These are phyloP conservation scores for Lepisosteus osseus DNA, from an alignment of 2,113 vertebrate genomes.

Conservation along the genomic window DNA sequence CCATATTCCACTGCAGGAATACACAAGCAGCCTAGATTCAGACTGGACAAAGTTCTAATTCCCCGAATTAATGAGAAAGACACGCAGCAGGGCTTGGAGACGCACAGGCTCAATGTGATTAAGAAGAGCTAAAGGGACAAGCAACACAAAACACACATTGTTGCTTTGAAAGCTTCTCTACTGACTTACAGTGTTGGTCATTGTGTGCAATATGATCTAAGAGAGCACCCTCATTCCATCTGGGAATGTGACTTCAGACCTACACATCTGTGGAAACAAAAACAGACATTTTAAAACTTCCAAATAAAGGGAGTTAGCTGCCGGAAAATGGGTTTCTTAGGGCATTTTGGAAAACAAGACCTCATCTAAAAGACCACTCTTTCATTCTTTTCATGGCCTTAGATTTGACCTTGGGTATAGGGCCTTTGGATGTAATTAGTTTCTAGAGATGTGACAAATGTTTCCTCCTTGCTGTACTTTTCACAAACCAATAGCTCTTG, in stretches of 20 bases:
- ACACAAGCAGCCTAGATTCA: background rate
- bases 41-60: background rate
- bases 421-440: constrained; percentile 26
- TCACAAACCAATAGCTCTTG: constrained; percentile 23
- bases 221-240: constrained; percentile 30
- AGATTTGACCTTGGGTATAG: constrained; percentile 32
- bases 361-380: constrained; percentile 9
- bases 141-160: constrained; percentile 18
- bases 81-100: constrained; percentile 3
- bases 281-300: constrained; percentile 49
- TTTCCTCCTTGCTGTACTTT: constrained; percentile 30
- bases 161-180: constrained; percentile 10
- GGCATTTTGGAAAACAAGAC: background rate
- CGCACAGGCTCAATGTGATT: constrained; percentile 18
- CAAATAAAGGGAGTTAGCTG: constrained; percentile 40
- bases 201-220: constrained; percentile 23
- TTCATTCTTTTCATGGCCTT: constrained; percentile 24
- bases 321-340: constrained; percentile 1
- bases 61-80: background rate
- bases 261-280: constrained; percentile 59
- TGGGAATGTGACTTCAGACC: constrained; percentile 47
- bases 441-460: constrained; percentile 41
- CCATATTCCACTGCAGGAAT: constrained; percentile 1
- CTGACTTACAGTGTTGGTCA: constrained; percentile 22
- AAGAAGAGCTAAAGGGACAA: constrained; percentile 11